Conservation (phyloP, 2,888 invertebrate species). For the Encarsia formosa region DNA sequence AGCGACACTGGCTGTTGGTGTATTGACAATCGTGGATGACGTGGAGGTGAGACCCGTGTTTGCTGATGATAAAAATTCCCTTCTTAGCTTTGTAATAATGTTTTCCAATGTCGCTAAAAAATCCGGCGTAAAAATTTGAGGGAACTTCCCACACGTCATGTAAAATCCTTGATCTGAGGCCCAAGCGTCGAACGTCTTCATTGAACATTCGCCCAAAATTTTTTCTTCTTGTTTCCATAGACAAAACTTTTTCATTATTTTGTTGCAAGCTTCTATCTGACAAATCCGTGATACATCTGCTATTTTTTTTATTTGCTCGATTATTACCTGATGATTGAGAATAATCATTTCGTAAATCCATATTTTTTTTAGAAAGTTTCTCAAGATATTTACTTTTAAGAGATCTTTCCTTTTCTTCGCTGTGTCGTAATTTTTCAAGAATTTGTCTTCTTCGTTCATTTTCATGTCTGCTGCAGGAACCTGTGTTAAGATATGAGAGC, state of each 20-base stretch:
- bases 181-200: neutral
- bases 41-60: constrained; percentile 13
- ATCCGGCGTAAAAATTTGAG: neutral
- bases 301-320: neutral
- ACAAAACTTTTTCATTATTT: neutral
- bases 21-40: constrained; percentile 12
- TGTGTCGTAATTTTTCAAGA: neutral
- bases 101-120: neutral
- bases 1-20: constrained; percentile 9
- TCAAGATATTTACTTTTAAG: neutral
- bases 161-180: constrained; percentile 7
- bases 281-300: neutral
- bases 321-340: neutral
- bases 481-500: neutral
- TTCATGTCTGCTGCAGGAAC: neutral
- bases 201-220: neutral
- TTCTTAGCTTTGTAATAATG: neutral
- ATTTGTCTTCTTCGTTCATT: neutral
- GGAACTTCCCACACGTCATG: constrained; percentile 13
- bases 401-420: neutral
- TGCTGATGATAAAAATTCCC: neutral
- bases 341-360: neutral
- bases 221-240: neutral
- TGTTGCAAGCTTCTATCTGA: neutral
- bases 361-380: neutral